phyloP scores from a whole-genome alignment of 2,888 invertebrate genomes.

The Campoplex nolae region DNA sequence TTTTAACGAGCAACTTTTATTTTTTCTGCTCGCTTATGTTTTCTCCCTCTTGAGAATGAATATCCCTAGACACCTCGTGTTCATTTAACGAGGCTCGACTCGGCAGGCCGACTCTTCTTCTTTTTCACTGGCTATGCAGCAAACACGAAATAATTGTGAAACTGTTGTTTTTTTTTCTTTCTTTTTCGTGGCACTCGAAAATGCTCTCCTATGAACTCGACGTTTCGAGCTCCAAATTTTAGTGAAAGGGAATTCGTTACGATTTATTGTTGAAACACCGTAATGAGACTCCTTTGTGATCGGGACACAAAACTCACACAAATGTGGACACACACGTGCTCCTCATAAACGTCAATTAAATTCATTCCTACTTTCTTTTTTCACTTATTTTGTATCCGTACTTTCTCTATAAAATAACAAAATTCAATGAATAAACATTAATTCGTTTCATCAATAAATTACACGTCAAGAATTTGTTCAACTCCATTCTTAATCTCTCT shows the following conservation, averaged over 20 bases:
- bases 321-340: constrained; percentile 40
- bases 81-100: neutral
- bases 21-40: constrained; percentile 20
- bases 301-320: constrained; percentile 29
- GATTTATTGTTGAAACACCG: constrained; percentile 53
- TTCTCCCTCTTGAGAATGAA: neutral
- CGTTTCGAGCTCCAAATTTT: constrained; percentile 38
- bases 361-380: constrained; percentile 45
- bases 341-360: constrained; percentile 60
- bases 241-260: constrained; percentile 66
- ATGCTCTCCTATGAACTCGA: neutral
- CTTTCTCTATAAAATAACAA: constrained; percentile 40
- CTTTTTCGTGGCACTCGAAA: neutral
- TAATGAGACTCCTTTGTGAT: constrained; percentile 60
- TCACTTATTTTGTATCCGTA: constrained; percentile 34
- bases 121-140: constrained; percentile 2
- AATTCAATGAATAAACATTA: neutral
- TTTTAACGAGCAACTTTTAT: constrained; percentile 53
- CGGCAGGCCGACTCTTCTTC: neutral
- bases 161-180: neutral
- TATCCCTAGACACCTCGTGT: constrained; percentile 4
- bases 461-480: neutral
- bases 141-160: neutral
- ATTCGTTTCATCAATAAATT: neutral
- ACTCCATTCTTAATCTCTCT: neutral